Percentiles rank a stretch among this genome's conserved stretches.
These are phyloP conservation scores for Tinea pellionella DNA, from an alignment of 2,888 invertebrate species.

Conservation along the genomic window DNA sequence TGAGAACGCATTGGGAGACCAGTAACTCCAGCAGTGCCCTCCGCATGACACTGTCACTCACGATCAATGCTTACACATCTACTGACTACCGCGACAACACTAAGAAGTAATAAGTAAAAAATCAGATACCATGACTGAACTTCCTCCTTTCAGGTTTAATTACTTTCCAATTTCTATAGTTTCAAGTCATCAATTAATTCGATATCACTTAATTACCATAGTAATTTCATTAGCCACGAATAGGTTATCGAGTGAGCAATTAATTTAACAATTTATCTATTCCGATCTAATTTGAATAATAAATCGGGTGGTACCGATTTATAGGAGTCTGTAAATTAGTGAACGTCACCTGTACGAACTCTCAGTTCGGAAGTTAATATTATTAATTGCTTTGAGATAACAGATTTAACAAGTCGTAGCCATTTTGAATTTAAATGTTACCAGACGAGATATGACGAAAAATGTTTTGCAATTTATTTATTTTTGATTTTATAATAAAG, in stretches of 20 bases:
- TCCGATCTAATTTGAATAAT: conserved; percentile 22
- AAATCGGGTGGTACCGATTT: conserved; percentile 31
- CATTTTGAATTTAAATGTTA: not conserved
- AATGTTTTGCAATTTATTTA: no score
- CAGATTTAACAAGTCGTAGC: conserved; percentile 15
- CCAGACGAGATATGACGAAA: not conserved
- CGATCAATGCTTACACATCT: no score
- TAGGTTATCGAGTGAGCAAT: conserved; percentile 1
- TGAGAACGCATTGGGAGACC: no score
- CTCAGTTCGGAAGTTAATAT: conserved; percentile 17
- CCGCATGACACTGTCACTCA: no score
- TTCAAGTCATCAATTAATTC: not conserved
- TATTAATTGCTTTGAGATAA: conserved; percentile 43
- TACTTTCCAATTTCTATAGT: no score
- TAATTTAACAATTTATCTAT: conserved; percentile 14
- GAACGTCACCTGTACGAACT: conserved; percentile 8
- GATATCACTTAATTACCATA: not conserved
- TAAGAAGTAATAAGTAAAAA: no score
- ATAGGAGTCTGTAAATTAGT: conserved; percentile 21
- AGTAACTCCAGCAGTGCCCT: no score
- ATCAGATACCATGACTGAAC: no score
- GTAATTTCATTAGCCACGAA: not conserved
- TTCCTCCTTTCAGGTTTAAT: no score
- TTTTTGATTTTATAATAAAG: no score
- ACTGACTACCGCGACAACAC: no score